phyloP scores from a whole-genome alignment of 2,113 vertebrate species.

The Oreotrochilus melanogaster region DNA sequence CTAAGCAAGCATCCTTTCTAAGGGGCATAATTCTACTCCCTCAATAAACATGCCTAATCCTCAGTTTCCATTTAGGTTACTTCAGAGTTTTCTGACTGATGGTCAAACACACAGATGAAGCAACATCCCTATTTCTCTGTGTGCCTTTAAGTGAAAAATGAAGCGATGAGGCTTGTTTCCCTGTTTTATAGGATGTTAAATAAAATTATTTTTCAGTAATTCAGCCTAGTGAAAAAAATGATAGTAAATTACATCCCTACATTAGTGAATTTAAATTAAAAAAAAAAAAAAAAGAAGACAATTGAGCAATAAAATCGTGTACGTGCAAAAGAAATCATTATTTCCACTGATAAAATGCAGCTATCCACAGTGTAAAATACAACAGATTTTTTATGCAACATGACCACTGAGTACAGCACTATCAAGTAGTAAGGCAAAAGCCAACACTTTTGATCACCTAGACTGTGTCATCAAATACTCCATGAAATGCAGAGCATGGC shows the following conservation, averaged over 20 bases:
- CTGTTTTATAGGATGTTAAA: background rate
- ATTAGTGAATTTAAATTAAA: background rate
- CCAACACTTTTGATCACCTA: background rate
- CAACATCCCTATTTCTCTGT: background rate
- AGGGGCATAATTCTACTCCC: slow-evolving; percentile 55
- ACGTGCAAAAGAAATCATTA: background rate
- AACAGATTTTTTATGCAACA: background rate
- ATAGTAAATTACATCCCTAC: background rate
- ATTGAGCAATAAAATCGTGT: background rate
- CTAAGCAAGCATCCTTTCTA: slow-evolving; percentile 48
- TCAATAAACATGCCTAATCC: slow-evolving; percentile 52
- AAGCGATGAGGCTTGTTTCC: background rate
- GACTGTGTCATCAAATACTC: background rate
- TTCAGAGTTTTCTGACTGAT: slow-evolving; percentile 32
- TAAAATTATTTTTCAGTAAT: background rate
- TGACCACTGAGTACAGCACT: background rate
- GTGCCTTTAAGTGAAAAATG: background rate
- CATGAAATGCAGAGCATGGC: background rate
- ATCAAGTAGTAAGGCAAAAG: background rate
- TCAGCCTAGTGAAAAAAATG: background rate
- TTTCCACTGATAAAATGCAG: background rate
- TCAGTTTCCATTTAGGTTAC: slow-evolving; percentile 39
- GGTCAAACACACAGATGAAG: background rate
- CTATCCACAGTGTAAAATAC: background rate
- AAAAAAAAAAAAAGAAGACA: background rate